A percentile compares a stretch with the other conserved stretches of the same genome.
phyloP scores from a whole-genome alignment of 2,888 invertebrate species.

The Phasia obesa region DNA sequence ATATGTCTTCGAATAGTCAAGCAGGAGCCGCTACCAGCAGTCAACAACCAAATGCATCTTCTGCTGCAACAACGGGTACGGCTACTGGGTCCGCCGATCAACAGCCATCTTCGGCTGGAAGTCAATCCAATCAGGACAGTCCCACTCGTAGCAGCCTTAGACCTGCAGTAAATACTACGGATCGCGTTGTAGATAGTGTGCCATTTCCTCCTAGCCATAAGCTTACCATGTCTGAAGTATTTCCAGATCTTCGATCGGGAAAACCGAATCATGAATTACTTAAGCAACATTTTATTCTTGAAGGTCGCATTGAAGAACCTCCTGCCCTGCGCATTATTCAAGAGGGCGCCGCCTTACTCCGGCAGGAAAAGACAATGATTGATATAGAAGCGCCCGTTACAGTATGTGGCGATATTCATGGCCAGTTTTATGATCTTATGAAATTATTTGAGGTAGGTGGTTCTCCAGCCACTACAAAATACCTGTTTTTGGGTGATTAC shows the following conservation, averaged over 20 bases:
- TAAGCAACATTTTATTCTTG: slow-evolving; percentile 98
- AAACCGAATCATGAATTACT: slow-evolving; percentile 97
- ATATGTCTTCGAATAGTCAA: slow-evolving; percentile 82
- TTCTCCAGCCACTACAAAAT: slow-evolving; percentile 97
- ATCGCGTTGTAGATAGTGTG: slow-evolving; percentile 85
- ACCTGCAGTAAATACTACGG: slow-evolving; percentile 74
- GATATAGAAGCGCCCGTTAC: slow-evolving; percentile 99
- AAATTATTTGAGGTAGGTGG: slow-evolving; percentile 98
- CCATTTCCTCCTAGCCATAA: slow-evolving; percentile 99
- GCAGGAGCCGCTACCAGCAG: slow-evolving; percentile 75
- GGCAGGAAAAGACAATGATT: slow-evolving; percentile 98
- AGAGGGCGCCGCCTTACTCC: slow-evolving; percentile 94
- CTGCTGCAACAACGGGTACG: slow-evolving; percentile 56
- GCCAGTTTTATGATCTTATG: slow-evolving; percentile 99
- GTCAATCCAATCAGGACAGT: slow-evolving; percentile 74
- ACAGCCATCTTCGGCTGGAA: slow-evolving; percentile 55
- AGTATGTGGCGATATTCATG: slow-evolving; percentile 99
- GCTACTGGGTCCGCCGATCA: slow-evolving; percentile 55
- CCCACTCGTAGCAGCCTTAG: slow-evolving; percentile 71
- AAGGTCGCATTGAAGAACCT: slow-evolving; percentile 98
- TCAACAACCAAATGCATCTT: slow-evolving; percentile 59
- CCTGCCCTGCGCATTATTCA: slow-evolving; percentile 98
- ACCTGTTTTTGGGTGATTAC: slow-evolving; percentile 99
- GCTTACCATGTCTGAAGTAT: slow-evolving; percentile 96
- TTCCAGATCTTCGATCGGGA: slow-evolving; percentile 92